Evolutionary conservation across 2,797 vertebrate genomes (phyloP).

Genomic region (Muscicapa striata): DNA sequence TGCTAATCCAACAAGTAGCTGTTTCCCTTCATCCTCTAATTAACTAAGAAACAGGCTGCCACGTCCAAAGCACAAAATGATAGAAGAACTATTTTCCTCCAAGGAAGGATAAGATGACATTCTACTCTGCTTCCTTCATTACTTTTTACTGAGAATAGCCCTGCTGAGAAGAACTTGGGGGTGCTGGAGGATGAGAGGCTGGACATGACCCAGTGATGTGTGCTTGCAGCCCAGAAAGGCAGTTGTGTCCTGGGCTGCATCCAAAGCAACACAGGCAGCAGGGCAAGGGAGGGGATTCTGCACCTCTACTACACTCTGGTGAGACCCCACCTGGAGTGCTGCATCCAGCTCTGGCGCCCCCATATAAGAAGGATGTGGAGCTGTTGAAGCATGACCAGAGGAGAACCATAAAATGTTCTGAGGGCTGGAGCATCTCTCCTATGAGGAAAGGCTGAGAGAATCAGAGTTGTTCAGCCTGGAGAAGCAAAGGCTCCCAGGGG

Average conservation of each 20-base stretch:
- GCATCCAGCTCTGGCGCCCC: not conserved
- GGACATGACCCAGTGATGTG: not conserved
- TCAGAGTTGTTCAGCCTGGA: not conserved
- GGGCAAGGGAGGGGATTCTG: not conserved
- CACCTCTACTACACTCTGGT: not conserved
- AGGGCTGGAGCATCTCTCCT: not conserved
- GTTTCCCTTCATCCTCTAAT: not conserved
- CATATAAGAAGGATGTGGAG: not conserved
- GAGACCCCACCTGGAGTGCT: not conserved
- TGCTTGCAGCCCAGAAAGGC: not conserved
- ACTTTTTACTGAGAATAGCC: not conserved
- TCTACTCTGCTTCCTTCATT: not conserved
- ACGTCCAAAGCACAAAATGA: not conserved
- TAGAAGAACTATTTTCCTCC: not conserved
- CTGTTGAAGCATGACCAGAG: not conserved
- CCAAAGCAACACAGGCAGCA: not conserved
- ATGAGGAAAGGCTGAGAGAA: not conserved
- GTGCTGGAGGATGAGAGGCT: not conserved
- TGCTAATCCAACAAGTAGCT: not conserved
- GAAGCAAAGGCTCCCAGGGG: not conserved
- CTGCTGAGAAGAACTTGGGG: not conserved
- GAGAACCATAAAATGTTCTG: not conserved
- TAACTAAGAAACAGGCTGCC: not conserved
- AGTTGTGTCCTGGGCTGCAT: fast-evolving
- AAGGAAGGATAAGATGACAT: not conserved